These are phyloP conservation scores for Lordiphosa collinella DNA, from an alignment of 1,140 invertebrate genomes.

Conservation along the genomic window DNA sequence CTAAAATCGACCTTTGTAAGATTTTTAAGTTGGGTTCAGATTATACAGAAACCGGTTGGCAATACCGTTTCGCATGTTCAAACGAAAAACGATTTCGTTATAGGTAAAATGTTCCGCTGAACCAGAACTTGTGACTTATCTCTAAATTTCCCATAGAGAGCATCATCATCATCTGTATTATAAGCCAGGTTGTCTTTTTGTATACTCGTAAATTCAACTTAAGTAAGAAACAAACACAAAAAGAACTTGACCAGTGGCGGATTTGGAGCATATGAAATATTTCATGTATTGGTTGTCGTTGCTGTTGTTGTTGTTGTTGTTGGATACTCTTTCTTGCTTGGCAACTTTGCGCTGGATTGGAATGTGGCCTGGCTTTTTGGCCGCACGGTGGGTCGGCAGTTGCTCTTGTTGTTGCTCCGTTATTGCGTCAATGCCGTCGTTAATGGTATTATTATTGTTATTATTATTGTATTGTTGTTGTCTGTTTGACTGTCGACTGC, in stretches of 20 bases:
- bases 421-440: slow-evolving; percentile 38
- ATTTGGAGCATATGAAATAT: slow-evolving; percentile 73
- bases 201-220: no score
- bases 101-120: no score
- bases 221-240: not conserved
- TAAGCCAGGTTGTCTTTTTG: not conserved
- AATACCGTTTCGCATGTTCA: no score
- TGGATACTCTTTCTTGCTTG: slow-evolving; percentile 50
- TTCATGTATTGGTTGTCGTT: slow-evolving; percentile 51
- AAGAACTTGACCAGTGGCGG: slow-evolving; percentile 48
- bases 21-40: no score
- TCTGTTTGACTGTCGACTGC: slow-evolving; percentile 15
- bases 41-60: no score
- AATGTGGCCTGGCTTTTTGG: slow-evolving; percentile 67
- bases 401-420: slow-evolving; percentile 19
- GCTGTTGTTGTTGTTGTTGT: slow-evolving; percentile 32
- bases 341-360: slow-evolving; percentile 66
- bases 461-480: slow-evolving; percentile 33
- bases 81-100: no score
- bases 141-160: no score
- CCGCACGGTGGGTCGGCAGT: slow-evolving; percentile 15
- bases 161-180: not conserved
- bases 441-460: slow-evolving; percentile 38
- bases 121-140: no score
- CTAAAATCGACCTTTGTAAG: no score